Percentiles rank a stretch among this genome's conserved stretches.
Conservation (phyloP, 2,888 invertebrate species). For the Nyleta sp. region DNA sequence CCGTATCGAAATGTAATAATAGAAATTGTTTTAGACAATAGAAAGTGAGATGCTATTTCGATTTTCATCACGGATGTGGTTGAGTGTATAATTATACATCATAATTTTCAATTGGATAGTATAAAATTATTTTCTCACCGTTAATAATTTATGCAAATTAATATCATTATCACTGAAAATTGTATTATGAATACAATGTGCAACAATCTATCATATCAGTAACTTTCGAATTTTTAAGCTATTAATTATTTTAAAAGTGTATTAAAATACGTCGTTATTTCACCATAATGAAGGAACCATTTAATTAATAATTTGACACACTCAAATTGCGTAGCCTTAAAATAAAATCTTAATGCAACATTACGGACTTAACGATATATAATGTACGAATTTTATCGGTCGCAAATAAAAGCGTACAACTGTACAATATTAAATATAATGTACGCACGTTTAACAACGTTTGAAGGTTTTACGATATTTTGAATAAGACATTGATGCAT, state of each 20-base stretch:
- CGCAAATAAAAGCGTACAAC: slow-evolving; percentile 32
- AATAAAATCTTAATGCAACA: slow-evolving; percentile 31
- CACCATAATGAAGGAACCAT: slow-evolving; percentile 14
- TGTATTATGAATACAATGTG: not conserved
- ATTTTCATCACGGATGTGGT: slow-evolving; percentile 32
- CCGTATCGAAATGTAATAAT: slow-evolving; percentile 38
- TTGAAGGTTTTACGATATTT: slow-evolving; percentile 39
- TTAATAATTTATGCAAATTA: slow-evolving; percentile 33
- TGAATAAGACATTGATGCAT: slow-evolving; percentile 48
- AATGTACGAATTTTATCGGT: slow-evolving; percentile 50
- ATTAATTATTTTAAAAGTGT: slow-evolving; percentile 13
- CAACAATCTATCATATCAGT: not conserved
- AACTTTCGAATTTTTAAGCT: slow-evolving; percentile 4
- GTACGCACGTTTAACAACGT: slow-evolving; percentile 11
- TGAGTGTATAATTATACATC: slow-evolving; percentile 31
- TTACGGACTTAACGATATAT: slow-evolving; percentile 26
- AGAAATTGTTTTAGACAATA: slow-evolving; percentile 41
- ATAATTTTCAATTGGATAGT: slow-evolving; percentile 33
- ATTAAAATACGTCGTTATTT: slow-evolving; percentile 5
- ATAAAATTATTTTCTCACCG: slow-evolving; percentile 22
- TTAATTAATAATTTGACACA: slow-evolving; percentile 44
- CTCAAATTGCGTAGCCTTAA: slow-evolving; percentile 14
- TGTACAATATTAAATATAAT: slow-evolving; percentile 37
- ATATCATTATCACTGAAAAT: not conserved
- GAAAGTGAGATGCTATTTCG: slow-evolving; percentile 37